Evolutionary conservation across 2,113 vertebrate species (phyloP).

Genomic region (Trichechus manatus): DNA sequence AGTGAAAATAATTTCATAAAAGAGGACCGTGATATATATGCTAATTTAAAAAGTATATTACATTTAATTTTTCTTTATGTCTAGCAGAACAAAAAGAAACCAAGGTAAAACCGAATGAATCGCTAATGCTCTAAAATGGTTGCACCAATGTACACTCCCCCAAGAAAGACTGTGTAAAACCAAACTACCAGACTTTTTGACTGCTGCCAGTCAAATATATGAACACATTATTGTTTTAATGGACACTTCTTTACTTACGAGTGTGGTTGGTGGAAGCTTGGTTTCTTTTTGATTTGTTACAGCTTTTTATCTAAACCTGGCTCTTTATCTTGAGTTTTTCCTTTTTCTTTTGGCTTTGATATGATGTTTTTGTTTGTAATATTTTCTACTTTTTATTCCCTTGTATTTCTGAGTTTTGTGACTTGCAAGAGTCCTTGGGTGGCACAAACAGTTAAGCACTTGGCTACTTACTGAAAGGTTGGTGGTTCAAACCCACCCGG

Average conservation of each 20-base stretch:
- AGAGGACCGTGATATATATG: background rate
- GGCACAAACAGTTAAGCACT: background rate
- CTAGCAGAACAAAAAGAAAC: constrained; percentile 31
- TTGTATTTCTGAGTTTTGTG: background rate
- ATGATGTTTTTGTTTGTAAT: background rate
- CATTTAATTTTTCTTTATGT: constrained; percentile 39
- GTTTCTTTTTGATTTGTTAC: background rate
- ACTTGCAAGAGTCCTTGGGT: background rate
- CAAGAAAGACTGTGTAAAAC: background rate
- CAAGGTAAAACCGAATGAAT: background rate
- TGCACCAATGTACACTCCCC: too few relatives aligned
- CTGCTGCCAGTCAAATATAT: background rate
- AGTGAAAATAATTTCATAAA: constrained; percentile 31
- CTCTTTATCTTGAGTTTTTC: background rate
- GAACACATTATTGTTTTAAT: constrained; percentile 3
- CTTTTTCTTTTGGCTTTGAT: constrained; percentile 14
- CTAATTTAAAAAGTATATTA: background rate
- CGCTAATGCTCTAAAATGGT: background rate
- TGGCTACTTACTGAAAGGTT: background rate
- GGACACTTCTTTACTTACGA: background rate
- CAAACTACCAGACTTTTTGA: background rate
- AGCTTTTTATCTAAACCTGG: background rate
- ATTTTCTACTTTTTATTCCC: constrained; percentile 21
- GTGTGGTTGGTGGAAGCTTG: background rate
- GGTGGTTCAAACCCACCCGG: background rate